These are phyloP conservation scores for Choristoneura fumiferana DNA, from an alignment of 1,140 invertebrate genomes.

Conservation along the genomic window DNA sequence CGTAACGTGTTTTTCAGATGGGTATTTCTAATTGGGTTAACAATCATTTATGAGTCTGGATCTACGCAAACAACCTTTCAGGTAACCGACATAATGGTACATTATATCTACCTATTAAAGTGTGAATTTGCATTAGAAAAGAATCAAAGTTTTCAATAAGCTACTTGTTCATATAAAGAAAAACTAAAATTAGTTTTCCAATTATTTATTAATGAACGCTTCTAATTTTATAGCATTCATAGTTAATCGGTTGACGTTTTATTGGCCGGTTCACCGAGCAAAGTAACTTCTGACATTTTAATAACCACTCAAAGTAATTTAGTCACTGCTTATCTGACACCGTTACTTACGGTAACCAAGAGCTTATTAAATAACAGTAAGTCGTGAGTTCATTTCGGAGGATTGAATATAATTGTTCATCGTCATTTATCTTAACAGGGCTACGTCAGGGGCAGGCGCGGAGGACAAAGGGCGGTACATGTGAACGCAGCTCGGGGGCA, in stretches of 20 bases:
- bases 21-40: slow-evolving; percentile 5
- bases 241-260: slow-evolving; percentile 4
- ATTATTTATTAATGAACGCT: neutral
- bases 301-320: neutral
- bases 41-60: slow-evolving; percentile 6
- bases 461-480: slow-evolving; percentile 37
- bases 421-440: slow-evolving; percentile 40
- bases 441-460: slow-evolving; percentile 32
- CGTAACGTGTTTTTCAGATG: slow-evolving; percentile 14
- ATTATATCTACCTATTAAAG: too few relatives aligned
- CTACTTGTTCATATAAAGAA: too few relatives aligned
- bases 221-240: neutral
- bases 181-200: too few relatives aligned
- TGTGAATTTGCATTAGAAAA: too few relatives aligned
- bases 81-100: too few relatives aligned
- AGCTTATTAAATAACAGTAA: slow-evolving; percentile 20
- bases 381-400: slow-evolving; percentile 5
- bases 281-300: slow-evolving; percentile 17
- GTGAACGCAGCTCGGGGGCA: slow-evolving; percentile 26
- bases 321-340: slow-evolving; percentile 6
- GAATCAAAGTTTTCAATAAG: too few relatives aligned
- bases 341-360: slow-evolving; percentile 2
- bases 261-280: neutral
- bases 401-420: slow-evolving; percentile 32
- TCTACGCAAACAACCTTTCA: neutral